Conservation (phyloP, 1,140 invertebrate genomes). For the Druon quercuslanigerum region DNA sequence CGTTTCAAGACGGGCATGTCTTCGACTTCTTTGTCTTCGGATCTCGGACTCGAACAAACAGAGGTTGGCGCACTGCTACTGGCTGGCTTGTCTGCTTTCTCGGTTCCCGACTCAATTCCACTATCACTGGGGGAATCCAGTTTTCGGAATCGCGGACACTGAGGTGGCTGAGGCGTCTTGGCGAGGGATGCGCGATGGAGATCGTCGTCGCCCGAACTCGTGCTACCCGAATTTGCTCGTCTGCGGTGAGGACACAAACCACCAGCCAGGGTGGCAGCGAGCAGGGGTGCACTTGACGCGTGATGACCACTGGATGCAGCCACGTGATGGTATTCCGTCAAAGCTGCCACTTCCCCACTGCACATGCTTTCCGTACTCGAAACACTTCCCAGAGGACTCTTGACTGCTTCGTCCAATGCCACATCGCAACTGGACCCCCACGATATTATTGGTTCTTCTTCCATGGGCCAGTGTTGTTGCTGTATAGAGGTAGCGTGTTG, state of each 20-base stretch:
- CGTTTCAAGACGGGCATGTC: slow-evolving; percentile 96
- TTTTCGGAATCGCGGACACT: slow-evolving; percentile 83
- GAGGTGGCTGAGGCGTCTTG: slow-evolving; percentile 72
- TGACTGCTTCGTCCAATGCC: slow-evolving; percentile 85
- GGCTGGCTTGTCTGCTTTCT: slow-evolving; percentile 84
- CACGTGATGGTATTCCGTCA: slow-evolving; percentile 79
- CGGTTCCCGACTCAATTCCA: slow-evolving; percentile 94
- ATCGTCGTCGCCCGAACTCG: slow-evolving; percentile 86
- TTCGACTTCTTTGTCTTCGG: slow-evolving; percentile 90
- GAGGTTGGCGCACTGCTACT: slow-evolving; percentile 84
- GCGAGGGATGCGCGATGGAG: slow-evolving; percentile 81
- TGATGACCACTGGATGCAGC: slow-evolving; percentile 70
- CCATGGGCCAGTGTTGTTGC: slow-evolving; percentile 77
- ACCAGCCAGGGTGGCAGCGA: slow-evolving; percentile 86
- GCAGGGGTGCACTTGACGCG: slow-evolving; percentile 80
- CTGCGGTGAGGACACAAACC: slow-evolving; percentile 81
- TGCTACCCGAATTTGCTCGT: slow-evolving; percentile 85
- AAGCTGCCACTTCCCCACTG: slow-evolving; percentile 79
- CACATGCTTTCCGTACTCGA: slow-evolving; percentile 88
- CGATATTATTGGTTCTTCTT: slow-evolving; percentile 70
- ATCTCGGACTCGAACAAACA: slow-evolving; percentile 89
- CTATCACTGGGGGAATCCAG: slow-evolving; percentile 93
- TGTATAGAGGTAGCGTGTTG: slow-evolving; percentile 62
- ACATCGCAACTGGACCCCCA: slow-evolving; percentile 84
- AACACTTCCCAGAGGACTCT: slow-evolving; percentile 89